Percentiles rank a stretch among this genome's conserved stretches.
phyloP scores from a whole-genome alignment of 2,113 vertebrate genomes.

The Mirounga angustirostris region DNA sequence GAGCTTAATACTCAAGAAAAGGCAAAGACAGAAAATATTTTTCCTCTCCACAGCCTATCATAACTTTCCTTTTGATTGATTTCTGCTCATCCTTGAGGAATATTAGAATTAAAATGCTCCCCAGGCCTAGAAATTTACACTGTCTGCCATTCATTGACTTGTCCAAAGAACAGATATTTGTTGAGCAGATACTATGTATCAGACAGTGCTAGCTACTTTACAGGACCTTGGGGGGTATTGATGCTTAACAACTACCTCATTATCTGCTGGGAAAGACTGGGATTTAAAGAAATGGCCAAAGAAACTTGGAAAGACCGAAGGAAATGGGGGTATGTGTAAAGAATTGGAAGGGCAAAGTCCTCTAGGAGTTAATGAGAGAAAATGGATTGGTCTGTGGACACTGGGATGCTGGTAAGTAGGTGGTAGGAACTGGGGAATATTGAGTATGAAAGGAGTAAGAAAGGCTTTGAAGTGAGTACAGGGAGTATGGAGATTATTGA shows the following conservation, averaged over 20 bases:
- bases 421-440: neutral
- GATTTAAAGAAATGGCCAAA: neutral
- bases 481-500: neutral
- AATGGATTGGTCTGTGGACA: neutral
- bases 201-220: neutral
- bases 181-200: neutral
- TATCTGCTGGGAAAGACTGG: neutral
- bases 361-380: neutral
- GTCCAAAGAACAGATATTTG: neutral
- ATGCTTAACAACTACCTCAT: neutral
- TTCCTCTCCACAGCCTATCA: neutral
- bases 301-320: neutral
- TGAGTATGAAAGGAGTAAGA: neutral
- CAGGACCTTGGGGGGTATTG: neutral
- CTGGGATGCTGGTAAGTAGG: neutral
- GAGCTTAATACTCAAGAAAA: slow-evolving; percentile 12
- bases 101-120: neutral
- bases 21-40: slow-evolving; percentile 1
- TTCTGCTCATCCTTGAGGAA: slow-evolving; percentile 47
- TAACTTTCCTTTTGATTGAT: neutral
- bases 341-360: neutral
- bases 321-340: neutral
- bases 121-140: neutral
- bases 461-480: neutral
- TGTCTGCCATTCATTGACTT: neutral